Evolutionary conservation across 2,113 vertebrate species (phyloP), one percentile per base, ranked within the genome.

Genomic region (Sphaerodactylus townsendi): DNA sequence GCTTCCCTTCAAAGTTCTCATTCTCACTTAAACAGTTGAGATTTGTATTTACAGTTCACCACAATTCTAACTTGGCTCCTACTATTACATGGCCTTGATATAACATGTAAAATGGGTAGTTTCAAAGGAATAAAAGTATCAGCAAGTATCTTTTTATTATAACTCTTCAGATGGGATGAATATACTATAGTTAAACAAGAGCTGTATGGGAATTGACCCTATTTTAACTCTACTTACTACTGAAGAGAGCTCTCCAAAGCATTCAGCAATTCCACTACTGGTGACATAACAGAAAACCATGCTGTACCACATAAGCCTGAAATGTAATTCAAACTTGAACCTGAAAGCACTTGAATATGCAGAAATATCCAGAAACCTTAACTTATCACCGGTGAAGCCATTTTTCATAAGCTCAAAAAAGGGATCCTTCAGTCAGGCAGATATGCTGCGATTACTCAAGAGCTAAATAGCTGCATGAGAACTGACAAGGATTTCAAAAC

Each of bases 1-100:
- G 64, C 90, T 92, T 90, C 72, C 86, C 71, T 0, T 50, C 0
- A 72, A 86, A 86, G 86, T 91, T 90, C 82, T 88, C 87, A 85
- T 69, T 73, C 87, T 92, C 23, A 81, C 35, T 92, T 84, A 77
- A 75, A 59, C 79, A 89, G 84, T 90, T 94, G 87, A 88, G 65
- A 88, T 95, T 86, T 93, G 85, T 94, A 66, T 90, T 95, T 95
- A 93, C 81, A 93, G 37, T 90, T 90, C 59, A 85, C 88, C 72
- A 82, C 39, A 50, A 85, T 90, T 93, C 90, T 88, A 93, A 92
- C 66, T 48, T 48, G 13, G 25, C 59, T 62, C 23, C 25, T 59
- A 56, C 25, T 44, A 81, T 25, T 7, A 28, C 86, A 50, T 88
- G 92, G 72, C 74, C 79, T 92, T 93, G 44, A 92, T 92, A 39